A percentile compares a stretch with the other conserved stretches of the same genome.
Conservation (phyloP, 2,797 vertebrate genomes). For the Graptemys geographica region DNA sequence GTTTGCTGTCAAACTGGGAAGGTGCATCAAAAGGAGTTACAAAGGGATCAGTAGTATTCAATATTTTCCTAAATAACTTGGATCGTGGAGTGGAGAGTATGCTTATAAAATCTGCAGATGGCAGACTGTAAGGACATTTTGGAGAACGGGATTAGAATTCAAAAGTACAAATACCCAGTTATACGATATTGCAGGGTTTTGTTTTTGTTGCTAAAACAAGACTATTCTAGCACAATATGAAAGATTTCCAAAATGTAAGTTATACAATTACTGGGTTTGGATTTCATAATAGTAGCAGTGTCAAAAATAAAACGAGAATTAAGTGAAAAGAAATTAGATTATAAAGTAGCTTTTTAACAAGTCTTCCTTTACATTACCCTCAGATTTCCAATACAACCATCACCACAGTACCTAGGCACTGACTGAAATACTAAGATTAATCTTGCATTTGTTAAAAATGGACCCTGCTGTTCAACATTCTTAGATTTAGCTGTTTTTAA, state of each 20-base stretch:
- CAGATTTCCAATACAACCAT: background rate
- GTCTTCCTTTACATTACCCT: background rate
- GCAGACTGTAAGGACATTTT: background rate
- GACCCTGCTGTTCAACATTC: background rate
- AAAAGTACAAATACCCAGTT: background rate
- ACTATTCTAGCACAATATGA: background rate
- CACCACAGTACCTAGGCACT: background rate
- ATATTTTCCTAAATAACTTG: background rate
- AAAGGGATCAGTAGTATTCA: too few species aligned
- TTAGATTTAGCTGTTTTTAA: background rate
- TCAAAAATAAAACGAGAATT: background rate
- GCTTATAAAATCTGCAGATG: background rate
- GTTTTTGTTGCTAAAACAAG: background rate
- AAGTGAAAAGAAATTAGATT: background rate
- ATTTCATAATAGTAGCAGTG: background rate
- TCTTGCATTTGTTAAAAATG: background rate
- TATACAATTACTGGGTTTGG: background rate
- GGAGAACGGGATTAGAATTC: background rate
- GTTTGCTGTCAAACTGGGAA: too few species aligned
- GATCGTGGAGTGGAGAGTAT: background rate
- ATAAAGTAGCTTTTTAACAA: background rate
- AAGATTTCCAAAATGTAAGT: background rate
- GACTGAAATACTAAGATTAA: background rate
- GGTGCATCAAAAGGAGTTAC: too few species aligned
- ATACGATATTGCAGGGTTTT: too few species aligned